Evolutionary conservation across 2,888 invertebrate species (phyloP), one percentile per base, ranked within the genome.

Genomic region (Epiblema foenella): DNA sequence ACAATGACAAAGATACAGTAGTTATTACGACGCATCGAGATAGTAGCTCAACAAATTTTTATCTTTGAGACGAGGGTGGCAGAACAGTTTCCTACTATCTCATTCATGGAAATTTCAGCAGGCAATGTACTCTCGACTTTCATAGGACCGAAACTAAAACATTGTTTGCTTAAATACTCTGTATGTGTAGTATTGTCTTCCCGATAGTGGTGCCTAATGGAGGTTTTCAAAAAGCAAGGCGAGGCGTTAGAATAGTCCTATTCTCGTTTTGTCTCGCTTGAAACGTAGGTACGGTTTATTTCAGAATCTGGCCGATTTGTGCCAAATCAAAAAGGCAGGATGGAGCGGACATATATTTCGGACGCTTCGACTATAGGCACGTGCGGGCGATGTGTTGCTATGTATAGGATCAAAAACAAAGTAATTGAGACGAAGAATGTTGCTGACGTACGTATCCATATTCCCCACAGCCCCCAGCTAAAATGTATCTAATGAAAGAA

Each of bases 351-450:
- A 1, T 94, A 96, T 72, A 89, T 97, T 64, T 95, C 96, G 0
- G 95, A 95, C 83, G 96, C 95, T 20, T 85, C 89, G 24, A 87
- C 90, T 24, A 90, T 95, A 75, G 85, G 93, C 68, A 91, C 96
- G 24, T 90, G 89, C 69, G 96, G 96, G 4, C 93, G 89, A 79
- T 96, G 95, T 84, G 92, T 97, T n/a, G 95, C 95, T 46, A 95
- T 96, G 77, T 96, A 96, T 82, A 95, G 96, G 76, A 93, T 94
- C 17, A 94, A 91, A 75, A 95, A 95, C 72, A 93, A 94, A 75
- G 86, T 89, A 12, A 89, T 97, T 54, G 96, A 96, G 70, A 83
- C 88, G 72, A 95, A 94, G 81, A 96, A 95, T 77, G 93, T 97
- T n/a, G 91, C 94, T 33, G 96, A 96, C 75, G 96, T 95, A 87